Base-by-base conservation (phyloP, 2,888 invertebrate species). In the Tachina grossa region DNA sequence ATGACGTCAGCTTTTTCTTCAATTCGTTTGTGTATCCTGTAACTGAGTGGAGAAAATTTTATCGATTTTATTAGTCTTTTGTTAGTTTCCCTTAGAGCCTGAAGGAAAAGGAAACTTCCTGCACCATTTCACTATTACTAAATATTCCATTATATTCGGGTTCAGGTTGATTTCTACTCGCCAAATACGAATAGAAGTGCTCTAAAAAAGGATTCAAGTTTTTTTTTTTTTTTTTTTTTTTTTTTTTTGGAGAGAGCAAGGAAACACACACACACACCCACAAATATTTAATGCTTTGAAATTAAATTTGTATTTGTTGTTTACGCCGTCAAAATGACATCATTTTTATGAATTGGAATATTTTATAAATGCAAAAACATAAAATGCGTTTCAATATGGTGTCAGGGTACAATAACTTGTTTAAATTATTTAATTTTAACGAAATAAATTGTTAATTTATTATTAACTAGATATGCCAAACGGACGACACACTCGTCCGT, bases 1-100 rank as follows among this genome's bases (percentile, higher is more conserved):
- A 71, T 83, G 82, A 83, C 82, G 76, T 83, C 76, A 83, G 22
- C 71, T 71, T 76, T 68, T 16, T 13, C 51, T 13, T 5, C 1
- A 49, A 31, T 16, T 63, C 11, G 11, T n/a, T 65, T 63, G 22
- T 63, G 55, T 57, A 76, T 71, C 81, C 69, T 59, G 41, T 9
- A 61, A 77, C 41, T 65, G 82, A 10, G 63, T 55, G 55, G 49
- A 71, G 65, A 77, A 71, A 65, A 65, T 63, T 10, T 51, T 76
- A 83, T 83, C 49, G 82, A 77, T 83, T 83, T 81, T 69, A 43
- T 59, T 66, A 57, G 22, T 45, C 9, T 71, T 10, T 39, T 43
- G 49, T 65, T 22, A 61, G 9, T 45, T 81, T 45, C 14, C 11
- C 49, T 51, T 1, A 69, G 45, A 71, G 69, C 19, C 65, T 14